Evolutionary conservation across 2,113 vertebrate species (phyloP).

Genomic region (Ptychochromis oligacanthus): DNA sequence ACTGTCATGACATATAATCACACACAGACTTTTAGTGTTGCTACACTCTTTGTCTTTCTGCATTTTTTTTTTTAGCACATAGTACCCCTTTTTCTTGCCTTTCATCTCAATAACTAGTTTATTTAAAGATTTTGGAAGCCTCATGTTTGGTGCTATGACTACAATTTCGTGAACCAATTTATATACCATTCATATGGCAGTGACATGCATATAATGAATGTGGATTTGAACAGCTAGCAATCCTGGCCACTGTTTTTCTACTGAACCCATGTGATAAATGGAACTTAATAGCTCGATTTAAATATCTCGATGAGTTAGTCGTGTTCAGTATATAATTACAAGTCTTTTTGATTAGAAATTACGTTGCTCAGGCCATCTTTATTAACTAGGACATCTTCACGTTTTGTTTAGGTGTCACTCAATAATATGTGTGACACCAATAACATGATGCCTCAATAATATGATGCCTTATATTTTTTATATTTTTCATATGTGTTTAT

Average conservation of each 20-base stretch:
- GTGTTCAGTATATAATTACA: not conserved
- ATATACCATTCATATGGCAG: not conserved
- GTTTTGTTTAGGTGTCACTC: too few relatives aligned
- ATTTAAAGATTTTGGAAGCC: not conserved
- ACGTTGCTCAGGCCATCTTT: not conserved
- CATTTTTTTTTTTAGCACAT: not conserved
- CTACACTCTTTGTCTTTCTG: slow-evolving; percentile 12
- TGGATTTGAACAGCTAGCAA: slow-evolving; percentile 17
- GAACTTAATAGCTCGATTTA: not conserved
- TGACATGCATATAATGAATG: not conserved
- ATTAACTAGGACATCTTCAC: not conserved
- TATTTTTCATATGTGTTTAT: too few relatives aligned
- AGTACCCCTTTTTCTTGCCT: not conserved
- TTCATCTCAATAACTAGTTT: not conserved
- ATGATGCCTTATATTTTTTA: too few relatives aligned
- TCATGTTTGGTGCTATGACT: not conserved
- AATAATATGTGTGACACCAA: too few relatives aligned
- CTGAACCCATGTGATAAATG: not conserved
- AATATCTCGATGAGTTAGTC: not conserved
- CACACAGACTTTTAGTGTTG: slow-evolving; percentile 28
- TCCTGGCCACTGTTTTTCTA: slow-evolving; percentile 15
- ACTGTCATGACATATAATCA: slow-evolving; percentile 48
- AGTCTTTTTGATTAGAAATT: not conserved
- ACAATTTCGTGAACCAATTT: not conserved
- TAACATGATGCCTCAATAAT: too few relatives aligned